A percentile compares a stretch with the other conserved stretches of the same genome.
These are phyloP conservation scores for Centropus unirufus DNA, from an alignment of 2,113 vertebrate species.

Conservation along the genomic window DNA sequence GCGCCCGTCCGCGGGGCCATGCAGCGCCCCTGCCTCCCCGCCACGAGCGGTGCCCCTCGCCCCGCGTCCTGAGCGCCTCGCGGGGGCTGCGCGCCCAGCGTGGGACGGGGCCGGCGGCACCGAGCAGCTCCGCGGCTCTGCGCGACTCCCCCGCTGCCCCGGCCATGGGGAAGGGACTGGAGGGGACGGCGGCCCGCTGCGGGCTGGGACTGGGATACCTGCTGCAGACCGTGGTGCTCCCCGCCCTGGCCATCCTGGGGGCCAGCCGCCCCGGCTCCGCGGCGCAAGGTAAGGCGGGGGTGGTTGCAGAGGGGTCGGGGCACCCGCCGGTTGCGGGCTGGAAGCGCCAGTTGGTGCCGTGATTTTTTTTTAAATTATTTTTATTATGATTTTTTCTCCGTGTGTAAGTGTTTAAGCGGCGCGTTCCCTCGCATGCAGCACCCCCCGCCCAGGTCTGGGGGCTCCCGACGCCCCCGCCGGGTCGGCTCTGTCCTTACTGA, in stretches of 20 bases:
- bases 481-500: neutral
- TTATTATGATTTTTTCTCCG: no score
- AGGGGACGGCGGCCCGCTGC: slow-evolving; percentile 80
- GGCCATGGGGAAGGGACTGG: slow-evolving; percentile 86
- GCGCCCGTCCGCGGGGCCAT: slow-evolving; percentile 27
- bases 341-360: neutral
- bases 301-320: neutral
- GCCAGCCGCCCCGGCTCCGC: slow-evolving; percentile 79
- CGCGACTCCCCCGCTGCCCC: neutral
- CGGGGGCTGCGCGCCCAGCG: neutral
- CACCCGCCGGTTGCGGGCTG: neutral
- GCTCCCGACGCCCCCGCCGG: neutral
- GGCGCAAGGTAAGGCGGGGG: slow-evolving; percentile 84
- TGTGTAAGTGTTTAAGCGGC: neutral
- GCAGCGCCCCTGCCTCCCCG: neutral
- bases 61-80: neutral
- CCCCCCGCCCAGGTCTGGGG: neutral
- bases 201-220: slow-evolving; percentile 83
- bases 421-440: neutral
- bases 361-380: neutral
- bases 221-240: slow-evolving; percentile 83
- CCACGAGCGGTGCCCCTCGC: neutral
- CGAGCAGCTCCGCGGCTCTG: neutral
- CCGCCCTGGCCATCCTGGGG: slow-evolving; percentile 84
- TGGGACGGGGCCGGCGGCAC: slow-evolving; percentile 14